Evolutionary conservation across 2,113 vertebrate species (phyloP), one percentile per base, ranked within the genome.

Genomic region (Taurulus bubalis): DNA sequence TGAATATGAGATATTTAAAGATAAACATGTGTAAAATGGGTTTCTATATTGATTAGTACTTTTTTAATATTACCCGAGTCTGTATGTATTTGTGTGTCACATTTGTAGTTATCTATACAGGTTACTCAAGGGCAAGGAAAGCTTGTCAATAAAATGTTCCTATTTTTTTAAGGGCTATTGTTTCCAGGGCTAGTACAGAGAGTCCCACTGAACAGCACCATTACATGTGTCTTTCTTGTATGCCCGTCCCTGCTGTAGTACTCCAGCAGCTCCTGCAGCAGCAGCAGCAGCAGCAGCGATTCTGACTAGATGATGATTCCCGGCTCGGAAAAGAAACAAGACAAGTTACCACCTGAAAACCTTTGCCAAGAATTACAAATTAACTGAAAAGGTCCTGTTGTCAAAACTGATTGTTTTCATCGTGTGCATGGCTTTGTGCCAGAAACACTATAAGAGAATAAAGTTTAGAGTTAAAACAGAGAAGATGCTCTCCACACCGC

Each of bases 241-340:
- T 87, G 22, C 58, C 14, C 4, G 0, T 75, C 18, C 2, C 7
- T 70, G 24, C 49, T 77, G 51, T 18, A 93, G 94, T 87, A 73
- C 7, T 92, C 90, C 82, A 92, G 92, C 71, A 93, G 94, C 81
- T 91, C 90, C 38, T 26, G 63, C 64, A 63, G 47, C 38, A 65
- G 63, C 63, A 24, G 18, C 60, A 63, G 60, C 34, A 26, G 22
- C 80, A 87, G 85, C 75, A 89, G 89, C 49, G 90, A 92, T 75
- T 93, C 87, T 1, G 92, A 93, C 59, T 93, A 92, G 66, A 85
- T 51, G 40, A 74, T n/a, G 51, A 69, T 2, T 32, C n/a, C 34
- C 56, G 3, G 32, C 56, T 12, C 26, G 24, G 22, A 34, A 34
- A 26, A 56, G 14, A 59, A 4, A 45, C 8, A 6, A 30, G 42